Base-by-base conservation (phyloP, 2,113 vertebrate genomes). In the Thinocorus orbignyianus region DNA sequence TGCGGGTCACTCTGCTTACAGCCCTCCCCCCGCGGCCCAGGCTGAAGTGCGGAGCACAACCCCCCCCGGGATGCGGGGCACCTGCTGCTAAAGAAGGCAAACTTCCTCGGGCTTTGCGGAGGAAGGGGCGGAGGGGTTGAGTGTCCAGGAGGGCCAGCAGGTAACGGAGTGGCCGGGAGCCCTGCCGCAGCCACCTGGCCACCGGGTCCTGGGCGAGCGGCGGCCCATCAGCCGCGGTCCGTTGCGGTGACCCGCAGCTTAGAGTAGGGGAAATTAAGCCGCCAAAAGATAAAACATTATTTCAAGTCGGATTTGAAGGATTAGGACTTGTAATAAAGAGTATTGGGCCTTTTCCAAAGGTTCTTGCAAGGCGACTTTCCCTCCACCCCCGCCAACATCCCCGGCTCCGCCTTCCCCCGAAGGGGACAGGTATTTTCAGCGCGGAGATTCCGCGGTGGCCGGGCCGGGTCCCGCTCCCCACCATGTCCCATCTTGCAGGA, bases 251-350 rank as follows among this genome's bases (percentile, higher is more conserved):
- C 98, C 98, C 26, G 72, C 58, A 97, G 95, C 93, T 98, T 96
- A 98, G 95, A 97, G 97, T 78, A 93, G 72, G 62, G 94, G 88
- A 98, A 98, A 98, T 98, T 98, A 98, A 98, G 93, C 97, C 95
- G 94, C 74, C 58, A 97, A 98, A 98, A 98, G 97, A 98, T 98
- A 98, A 99, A 99, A 98, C 97, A 98, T 98, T 97, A 98, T 98
- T 98, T 98, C 97, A 97, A 98, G 97, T 98, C 92, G 97, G 98
- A 98, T 98, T 98, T 98, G 96, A 73, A 82, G 98, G 98, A 99
- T 99, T 99, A 99, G 94, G 61, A 94, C 96, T 97, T 98, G 98
- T 98, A 98, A 98, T 98, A 98, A 98, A 98, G 97, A 98, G 98
- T 81, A 96, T 98, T 98, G 98, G 97, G 94, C 89, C 95, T 91